A percentile compares a stretch with the other conserved stretches of the same genome.
Evolutionary conservation across 2,797 vertebrate genomes (phyloP).

Genomic region (Heterohyrax brucei): DNA sequence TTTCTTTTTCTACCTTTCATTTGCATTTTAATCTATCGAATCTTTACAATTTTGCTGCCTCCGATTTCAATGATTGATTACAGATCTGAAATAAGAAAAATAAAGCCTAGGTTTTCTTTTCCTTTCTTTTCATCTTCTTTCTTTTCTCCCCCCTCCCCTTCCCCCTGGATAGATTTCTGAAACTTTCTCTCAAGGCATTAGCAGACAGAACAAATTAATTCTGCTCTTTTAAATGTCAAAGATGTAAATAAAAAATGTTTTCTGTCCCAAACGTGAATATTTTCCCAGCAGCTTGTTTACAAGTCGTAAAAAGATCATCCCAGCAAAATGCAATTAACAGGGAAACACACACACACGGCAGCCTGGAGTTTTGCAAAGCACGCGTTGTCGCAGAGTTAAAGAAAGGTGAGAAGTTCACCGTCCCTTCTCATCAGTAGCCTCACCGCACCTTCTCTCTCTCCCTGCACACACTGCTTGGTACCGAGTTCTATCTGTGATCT

Average conservation of each 20-base stretch:
- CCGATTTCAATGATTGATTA: constrained; percentile 92
- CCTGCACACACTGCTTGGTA: background rate
- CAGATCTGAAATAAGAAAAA: constrained; percentile 90
- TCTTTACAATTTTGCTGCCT: constrained; percentile 92
- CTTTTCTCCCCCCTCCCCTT: rapidly evolving
- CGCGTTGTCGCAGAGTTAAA: constrained; percentile 64
- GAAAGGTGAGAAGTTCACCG: constrained; percentile 85
- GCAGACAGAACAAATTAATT: constrained; percentile 91
- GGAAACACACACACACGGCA: constrained; percentile 31
- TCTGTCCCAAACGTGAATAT: constrained; percentile 89
- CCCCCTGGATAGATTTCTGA: constrained; percentile 83
- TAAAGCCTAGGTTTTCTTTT: constrained; percentile 85
- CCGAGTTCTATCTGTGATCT: constrained; percentile 1
- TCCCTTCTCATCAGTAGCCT: background rate
- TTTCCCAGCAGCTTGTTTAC: constrained; percentile 89
- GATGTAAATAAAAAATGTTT: constrained; percentile 90
- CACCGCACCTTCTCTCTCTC: background rate
- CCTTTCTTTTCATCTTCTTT: constrained; percentile 52
- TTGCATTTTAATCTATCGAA: constrained; percentile 94
- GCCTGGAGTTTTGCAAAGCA: constrained; percentile 50
- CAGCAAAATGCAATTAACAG: constrained; percentile 85
- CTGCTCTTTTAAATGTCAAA: constrained; percentile 92
- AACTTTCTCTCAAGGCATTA: constrained; percentile 88
- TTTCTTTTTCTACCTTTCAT: constrained; percentile 93
- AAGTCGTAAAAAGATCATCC: constrained; percentile 82